Evolutionary conservation across 2,113 vertebrate species (phyloP), one percentile per base, ranked within the genome.

Genomic region (Gambusia affinis): DNA sequence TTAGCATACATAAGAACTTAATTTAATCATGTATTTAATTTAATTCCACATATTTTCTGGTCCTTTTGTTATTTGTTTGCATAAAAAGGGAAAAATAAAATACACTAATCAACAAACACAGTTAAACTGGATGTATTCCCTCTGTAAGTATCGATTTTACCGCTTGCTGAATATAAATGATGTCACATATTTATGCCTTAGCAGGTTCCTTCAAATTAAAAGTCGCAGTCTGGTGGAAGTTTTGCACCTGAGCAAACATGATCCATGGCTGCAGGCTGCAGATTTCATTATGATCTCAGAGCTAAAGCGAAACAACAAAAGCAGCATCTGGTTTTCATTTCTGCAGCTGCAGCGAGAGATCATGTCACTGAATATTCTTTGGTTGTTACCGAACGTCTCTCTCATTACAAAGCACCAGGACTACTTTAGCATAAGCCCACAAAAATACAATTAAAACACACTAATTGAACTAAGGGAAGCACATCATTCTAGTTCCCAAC

Each of bases 271-370:
- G 29, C 65, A 17, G 60, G 81, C 77, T 77, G 74, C 71, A 80
- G 54, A 39, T n/a, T 66, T 67, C 33, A 73, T 54, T 27, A 62
- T 63, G 60, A 83, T 75, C 65, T 79, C 68, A 64, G 64, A 72
- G 83, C 86, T 80, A 85, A 87, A 75, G 67, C 60, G 82, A 87
- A 64, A 72, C 81, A 79, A 64, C 44, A 60, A 70, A 67, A 61
- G 24, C 42, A 68, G 82, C 90, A 89, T 90, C 76, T 91, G 85
- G 63, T 82, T 89, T 77, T 37, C 77, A 76, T 90, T 87, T 42
- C 42, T 24, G 57, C 72, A 62, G 70, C 78, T 71, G 64, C 68
- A 60, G 47, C 28, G 72, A 15, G 54, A 85, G 82, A 69, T 54
- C 64, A 81, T 73, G 57, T 61, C 47, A 72, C 83, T 72, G 72